Conservation (phyloP, 2,888 invertebrate genomes). For the Cephus rjabovi region DNA sequence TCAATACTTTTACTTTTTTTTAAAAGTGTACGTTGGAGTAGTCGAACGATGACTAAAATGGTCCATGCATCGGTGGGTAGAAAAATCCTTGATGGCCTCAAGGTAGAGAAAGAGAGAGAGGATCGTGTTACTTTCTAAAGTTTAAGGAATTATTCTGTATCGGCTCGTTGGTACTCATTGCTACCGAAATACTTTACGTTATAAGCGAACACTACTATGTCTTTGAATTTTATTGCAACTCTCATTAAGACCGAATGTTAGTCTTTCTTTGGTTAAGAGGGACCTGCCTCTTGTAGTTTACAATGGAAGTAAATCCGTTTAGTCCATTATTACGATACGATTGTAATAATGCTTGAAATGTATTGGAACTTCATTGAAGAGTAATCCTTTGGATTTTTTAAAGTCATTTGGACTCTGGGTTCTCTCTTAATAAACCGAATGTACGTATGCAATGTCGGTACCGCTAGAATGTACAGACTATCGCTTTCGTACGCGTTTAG, state of each 20-base stretch:
- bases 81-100: not conserved
- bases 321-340: not conserved
- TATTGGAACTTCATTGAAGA: not conserved
- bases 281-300: not conserved
- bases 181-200: not conserved
- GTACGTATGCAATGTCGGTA: not conserved
- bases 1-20: not conserved
- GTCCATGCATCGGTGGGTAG: not conserved
- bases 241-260: not conserved
- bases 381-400: not conserved
- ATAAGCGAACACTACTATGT: not conserved
- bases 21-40: not conserved
- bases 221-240: not conserved
- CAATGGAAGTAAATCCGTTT: not conserved
- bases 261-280: not conserved
- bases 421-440: not conserved
- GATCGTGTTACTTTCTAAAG: not conserved
- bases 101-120: not conserved
- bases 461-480: not conserved
- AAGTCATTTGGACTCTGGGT: not conserved
- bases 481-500: not conserved
- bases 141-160: not conserved
- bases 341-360: not conserved
- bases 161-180: not conserved
- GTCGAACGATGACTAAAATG: not conserved